Evolutionary conservation across 1,140 invertebrate species (phyloP).

Genomic region (Tyrophagus putrescentiae): DNA sequence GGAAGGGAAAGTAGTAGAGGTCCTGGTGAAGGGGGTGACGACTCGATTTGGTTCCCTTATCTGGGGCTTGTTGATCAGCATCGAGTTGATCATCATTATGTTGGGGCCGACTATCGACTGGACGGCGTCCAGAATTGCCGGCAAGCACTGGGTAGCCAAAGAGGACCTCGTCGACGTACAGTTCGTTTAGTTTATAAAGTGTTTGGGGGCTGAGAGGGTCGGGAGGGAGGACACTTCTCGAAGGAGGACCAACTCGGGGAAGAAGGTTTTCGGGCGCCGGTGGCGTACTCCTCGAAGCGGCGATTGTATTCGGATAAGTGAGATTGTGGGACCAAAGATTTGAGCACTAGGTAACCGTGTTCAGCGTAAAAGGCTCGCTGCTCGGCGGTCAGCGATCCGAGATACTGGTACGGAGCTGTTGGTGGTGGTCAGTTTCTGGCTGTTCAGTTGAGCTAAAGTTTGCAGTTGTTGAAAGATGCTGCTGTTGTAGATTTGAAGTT

Average conservation of each 20-base stretch:
- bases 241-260: conserved; percentile 47
- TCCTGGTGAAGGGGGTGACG: conserved; percentile 51
- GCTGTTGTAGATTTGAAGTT: too few relatives aligned
- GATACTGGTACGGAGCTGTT: too few relatives aligned
- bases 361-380: conserved; percentile 58
- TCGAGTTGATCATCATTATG: conserved; percentile 62
- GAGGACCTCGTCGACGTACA: conserved; percentile 51
- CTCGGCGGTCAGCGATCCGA: conserved; percentile 33
- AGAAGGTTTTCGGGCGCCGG: conserved; percentile 41
- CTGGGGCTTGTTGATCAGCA: conserved; percentile 87
- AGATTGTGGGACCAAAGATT: conserved; percentile 43
- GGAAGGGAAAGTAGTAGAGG: conserved; percentile 71
- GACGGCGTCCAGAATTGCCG: conserved; percentile 51
- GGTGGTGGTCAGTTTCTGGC: too few relatives aligned
- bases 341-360: conserved; percentile 58
- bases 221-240: conserved; percentile 51
- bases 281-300: conserved; percentile 43
- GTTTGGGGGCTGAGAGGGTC: conserved; percentile 45
- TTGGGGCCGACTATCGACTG: conserved; percentile 61
- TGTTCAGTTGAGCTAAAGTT: too few relatives aligned
- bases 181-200: conserved; percentile 68
- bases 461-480: too few relatives aligned
- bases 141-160: conserved; percentile 48
- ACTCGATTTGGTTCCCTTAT: conserved; percentile 40
- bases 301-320: too few relatives aligned